A percentile compares a stretch with the other conserved stretches of the same genome.
These are phyloP conservation scores for Stenoptilia bipunctidactyla DNA, from an alignment of 2,888 invertebrate genomes.

Conservation along the genomic window DNA sequence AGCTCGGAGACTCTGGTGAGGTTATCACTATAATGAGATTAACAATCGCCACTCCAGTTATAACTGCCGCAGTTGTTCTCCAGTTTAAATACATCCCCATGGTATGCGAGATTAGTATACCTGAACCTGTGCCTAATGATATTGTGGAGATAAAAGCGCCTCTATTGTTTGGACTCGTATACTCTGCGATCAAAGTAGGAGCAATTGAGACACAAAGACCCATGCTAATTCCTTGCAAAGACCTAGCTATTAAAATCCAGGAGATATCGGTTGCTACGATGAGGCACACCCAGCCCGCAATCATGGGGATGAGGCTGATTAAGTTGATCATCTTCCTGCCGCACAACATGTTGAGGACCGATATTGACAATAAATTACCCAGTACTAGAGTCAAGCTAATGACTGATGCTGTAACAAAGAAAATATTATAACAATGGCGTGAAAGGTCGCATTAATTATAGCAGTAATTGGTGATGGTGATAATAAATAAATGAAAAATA, in stretches of 20 bases:
- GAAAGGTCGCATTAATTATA: too few species aligned
- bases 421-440: too few species aligned
- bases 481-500: too few species aligned
- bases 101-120: constrained; percentile 68
- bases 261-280: constrained; percentile 36
- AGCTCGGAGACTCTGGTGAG: constrained; percentile 73
- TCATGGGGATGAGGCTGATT: constrained; percentile 46
- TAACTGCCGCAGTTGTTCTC: constrained; percentile 60
- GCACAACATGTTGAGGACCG: constrained; percentile 57
- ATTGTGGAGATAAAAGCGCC: constrained; percentile 69
- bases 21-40: constrained; percentile 40
- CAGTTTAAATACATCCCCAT: constrained; percentile 70
- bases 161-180: constrained; percentile 65
- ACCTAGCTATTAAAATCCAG: constrained; percentile 29
- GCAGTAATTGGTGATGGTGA: too few species aligned
- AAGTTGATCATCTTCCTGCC: constrained; percentile 66
- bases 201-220: constrained; percentile 55
- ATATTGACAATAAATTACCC: constrained; percentile 38
- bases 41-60: constrained; percentile 42
- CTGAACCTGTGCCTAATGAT: constrained; percentile 65
- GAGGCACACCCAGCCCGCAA: constrained; percentile 67
- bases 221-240: constrained; percentile 47
- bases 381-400: constrained; percentile 37
- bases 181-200: constrained; percentile 63
- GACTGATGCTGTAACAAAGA: constrained; percentile 38